phyloP scores from a whole-genome alignment of 2,797 vertebrate species.

The Myiotriccus ornatus region DNA sequence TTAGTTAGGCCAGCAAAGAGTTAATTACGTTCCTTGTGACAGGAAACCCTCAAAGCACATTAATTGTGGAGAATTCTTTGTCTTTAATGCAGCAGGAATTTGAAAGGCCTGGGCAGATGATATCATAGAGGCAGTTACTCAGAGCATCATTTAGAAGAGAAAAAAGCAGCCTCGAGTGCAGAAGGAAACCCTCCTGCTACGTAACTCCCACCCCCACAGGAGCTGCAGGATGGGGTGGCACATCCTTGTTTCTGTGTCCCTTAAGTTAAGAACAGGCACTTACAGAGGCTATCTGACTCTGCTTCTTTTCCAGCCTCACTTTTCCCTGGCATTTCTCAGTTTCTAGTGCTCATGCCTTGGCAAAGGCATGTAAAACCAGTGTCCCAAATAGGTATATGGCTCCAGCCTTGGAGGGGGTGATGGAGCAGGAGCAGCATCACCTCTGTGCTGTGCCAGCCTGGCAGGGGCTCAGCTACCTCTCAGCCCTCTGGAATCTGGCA shows the following conservation, averaged over 20 bases:
- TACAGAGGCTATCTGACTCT: neutral
- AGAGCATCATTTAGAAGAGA: neutral
- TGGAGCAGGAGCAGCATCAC: rapidly evolving
- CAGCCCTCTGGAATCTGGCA: neutral
- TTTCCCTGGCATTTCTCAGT: neutral
- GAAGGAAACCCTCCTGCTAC: slow-evolving; percentile 7
- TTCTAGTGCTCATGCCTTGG: rapidly evolving
- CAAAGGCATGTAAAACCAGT: rapidly evolving
- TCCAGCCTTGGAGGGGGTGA: neutral
- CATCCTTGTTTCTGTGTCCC: neutral
- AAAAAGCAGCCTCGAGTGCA: neutral
- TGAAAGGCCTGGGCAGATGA: slow-evolving; percentile 62
- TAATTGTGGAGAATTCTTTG: slow-evolving; percentile 75
- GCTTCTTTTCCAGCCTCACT: neutral
- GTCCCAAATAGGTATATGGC: rapidly evolving
- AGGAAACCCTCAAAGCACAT: slow-evolving; percentile 73
- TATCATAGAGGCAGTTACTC: slow-evolving; percentile 50
- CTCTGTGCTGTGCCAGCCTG: neutral
- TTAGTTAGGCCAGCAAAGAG: slow-evolving; percentile 77
- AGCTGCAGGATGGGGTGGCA: neutral
- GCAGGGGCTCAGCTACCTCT: neutral
- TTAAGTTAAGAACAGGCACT: neutral
- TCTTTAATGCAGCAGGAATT: slow-evolving; percentile 71
- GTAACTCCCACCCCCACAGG: neutral
- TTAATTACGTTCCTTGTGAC: slow-evolving; percentile 72